Conservation (phyloP, 2,888 invertebrate species). For the Cacoxenus indagator region DNA sequence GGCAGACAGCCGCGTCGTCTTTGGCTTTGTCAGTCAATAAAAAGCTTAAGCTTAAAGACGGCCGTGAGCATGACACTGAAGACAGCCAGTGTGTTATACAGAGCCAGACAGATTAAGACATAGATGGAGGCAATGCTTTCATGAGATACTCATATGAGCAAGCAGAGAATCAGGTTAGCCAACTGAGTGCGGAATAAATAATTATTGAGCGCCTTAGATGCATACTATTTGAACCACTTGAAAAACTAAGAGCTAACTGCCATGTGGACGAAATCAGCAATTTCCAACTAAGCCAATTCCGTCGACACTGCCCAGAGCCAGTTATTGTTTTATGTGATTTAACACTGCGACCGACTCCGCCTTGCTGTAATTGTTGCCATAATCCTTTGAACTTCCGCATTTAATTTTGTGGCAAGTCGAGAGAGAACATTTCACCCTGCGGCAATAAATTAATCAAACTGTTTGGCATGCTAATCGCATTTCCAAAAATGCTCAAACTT, state of each 20-base stretch:
- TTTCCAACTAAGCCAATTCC: not conserved
- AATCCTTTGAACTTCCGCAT: conserved; percentile 20
- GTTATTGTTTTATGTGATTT: not conserved
- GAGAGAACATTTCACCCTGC: conserved; percentile 4
- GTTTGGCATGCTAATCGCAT: conserved; percentile 31
- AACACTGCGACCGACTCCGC: too few relatives aligned
- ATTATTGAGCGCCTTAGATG: not conserved
- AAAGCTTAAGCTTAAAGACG: conserved; percentile 15
- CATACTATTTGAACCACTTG: too few relatives aligned
- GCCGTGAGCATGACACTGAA: not conserved
- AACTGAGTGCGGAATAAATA: not conserved
- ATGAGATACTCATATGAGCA: not conserved
- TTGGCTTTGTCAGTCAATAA: conserved; percentile 21
- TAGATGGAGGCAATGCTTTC: not conserved
- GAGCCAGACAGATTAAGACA: too few relatives aligned
- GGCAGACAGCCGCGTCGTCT: not conserved
- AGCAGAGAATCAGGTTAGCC: not conserved
- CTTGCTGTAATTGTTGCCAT: conserved; percentile 16
- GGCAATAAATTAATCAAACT: conserved; percentile 31
- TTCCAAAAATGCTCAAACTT: conserved; percentile 23
- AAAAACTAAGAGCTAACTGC: not conserved
- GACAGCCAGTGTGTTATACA: too few relatives aligned
- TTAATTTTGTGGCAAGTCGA: conserved; percentile 19
- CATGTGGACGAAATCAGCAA: not conserved
- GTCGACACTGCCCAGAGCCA: not conserved